Conservation (phyloP, 2,888 invertebrate genomes). For the Andrena bucephala region DNA sequence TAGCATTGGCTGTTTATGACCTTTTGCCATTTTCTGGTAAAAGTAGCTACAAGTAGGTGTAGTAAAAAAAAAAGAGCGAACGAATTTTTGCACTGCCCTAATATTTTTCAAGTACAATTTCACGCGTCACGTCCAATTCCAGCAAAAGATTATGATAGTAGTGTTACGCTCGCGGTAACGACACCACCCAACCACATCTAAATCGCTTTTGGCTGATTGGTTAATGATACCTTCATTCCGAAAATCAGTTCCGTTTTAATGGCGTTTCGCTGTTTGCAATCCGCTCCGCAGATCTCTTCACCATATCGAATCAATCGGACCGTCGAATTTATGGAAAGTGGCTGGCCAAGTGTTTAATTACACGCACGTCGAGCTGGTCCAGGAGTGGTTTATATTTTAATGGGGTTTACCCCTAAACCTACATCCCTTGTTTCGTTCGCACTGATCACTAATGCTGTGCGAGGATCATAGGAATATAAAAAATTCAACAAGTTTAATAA, state of each 20-base stretch:
- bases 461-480: too few species aligned
- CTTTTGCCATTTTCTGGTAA: too few species aligned
- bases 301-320: conserved; percentile 27
- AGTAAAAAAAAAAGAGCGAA: too few species aligned
- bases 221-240: conserved; percentile 39
- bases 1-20: too few species aligned
- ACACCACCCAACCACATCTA: conserved; percentile 15
- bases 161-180: conserved; percentile 6
- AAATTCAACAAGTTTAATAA: too few species aligned
- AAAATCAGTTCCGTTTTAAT: conserved; percentile 51
- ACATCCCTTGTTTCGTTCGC: not conserved
- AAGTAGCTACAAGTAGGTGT: too few species aligned
- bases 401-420: not conserved
- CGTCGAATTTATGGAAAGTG: conserved; percentile 38
- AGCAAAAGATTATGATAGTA: conserved; percentile 32
- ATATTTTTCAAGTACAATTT: too few species aligned
- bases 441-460: not conserved
- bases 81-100: too few species aligned
- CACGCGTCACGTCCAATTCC: not conserved
- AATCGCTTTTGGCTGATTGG: conserved; percentile 45
- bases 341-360: conserved; percentile 40
- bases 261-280: conserved; percentile 35
- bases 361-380: not conserved
- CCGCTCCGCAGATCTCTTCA: conserved; percentile 17
- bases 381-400: conserved; percentile 28